Evolutionary conservation across 2,113 vertebrate species (phyloP), one percentile per base, ranked within the genome.

Genomic region (Cichladusa arquata): DNA sequence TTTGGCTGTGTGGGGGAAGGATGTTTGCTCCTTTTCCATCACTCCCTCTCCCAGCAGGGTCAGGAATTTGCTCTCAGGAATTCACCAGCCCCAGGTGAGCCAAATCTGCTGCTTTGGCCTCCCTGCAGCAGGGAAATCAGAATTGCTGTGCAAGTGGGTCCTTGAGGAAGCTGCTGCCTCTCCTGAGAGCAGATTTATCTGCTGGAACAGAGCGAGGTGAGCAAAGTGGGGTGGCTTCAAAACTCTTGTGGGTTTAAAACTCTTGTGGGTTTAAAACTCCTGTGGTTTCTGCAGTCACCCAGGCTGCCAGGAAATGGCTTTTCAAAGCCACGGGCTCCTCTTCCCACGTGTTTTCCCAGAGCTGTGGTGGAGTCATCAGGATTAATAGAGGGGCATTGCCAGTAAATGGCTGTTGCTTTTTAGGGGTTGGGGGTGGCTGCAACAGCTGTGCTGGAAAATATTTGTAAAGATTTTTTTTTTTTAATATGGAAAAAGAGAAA

Each of bases 291-390:
- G 8, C 42, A 57, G 61, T 5, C 9, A 31, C 61, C 71, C 47
- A 24, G 60, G 1, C 61, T 54, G 44, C 50, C 66, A 29, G 84
- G 50, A 95, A 76, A 71, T 42, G 71, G 36, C 40, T 86, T 51
- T 33, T 11, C 36, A 65, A 7, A 65, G 71, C 38, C 22, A 6
- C 2, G 3, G 29, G 18, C 67, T 62, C 9, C 44, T 73, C 12
- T 70, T 1, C 2, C 61, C 15, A 0, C 6, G 1, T 8, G 51
- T 23, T 23, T 14, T 86, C 40, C n/a, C 1, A 2, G 60, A 73
- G 44, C 0, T 1, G 42, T 9, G 13, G 8, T 7, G 20, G 5
- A 23, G 71, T 1, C 34, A 22, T 64, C 8, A 5, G 2, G 0
- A 12, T 9, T 26, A 14, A n/a, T 3, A 19, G 33, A 45, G 40